A percentile compares a stretch with the other conserved stretches of the same genome.
Evolutionary conservation across 2,888 invertebrate species (phyloP).

Genomic region (Oscheius sp.): DNA sequence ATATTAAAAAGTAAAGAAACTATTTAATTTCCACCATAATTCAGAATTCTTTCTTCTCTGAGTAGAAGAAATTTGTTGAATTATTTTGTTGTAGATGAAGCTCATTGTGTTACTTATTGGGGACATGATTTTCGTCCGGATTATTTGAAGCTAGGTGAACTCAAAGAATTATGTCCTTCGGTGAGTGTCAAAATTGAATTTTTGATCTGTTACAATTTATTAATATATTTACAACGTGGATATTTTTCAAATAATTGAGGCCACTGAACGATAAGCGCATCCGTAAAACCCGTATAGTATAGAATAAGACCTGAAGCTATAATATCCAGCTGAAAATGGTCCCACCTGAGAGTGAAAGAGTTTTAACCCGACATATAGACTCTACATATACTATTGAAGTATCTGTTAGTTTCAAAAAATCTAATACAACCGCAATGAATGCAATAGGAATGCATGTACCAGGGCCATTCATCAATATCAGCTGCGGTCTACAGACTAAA

Average conservation of each 20-base stretch:
- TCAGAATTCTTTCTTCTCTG: conserved; percentile 32
- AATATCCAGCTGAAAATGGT: too few relatives aligned
- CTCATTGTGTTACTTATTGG: conserved; percentile 98
- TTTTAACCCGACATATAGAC: conserved; percentile 90
- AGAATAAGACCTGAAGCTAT: conserved; percentile 75
- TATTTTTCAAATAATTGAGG: conserved; percentile 79
- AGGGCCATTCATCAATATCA: conserved; percentile 91
- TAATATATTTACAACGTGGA: conserved; percentile 72
- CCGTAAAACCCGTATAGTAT: conserved; percentile 79
- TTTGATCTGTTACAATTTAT: background rate
- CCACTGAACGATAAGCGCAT: conserved; percentile 93
- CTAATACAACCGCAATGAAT: conserved; percentile 80
- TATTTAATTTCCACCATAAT: background rate
- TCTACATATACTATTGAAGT: conserved; percentile 85
- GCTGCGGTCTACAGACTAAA: conserved; percentile 76
- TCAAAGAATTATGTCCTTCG: conserved; percentile 77
- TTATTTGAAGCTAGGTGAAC: conserved; percentile 85
- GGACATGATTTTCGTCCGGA: conserved; percentile 94
- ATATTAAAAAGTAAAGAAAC: conserved; percentile 55
- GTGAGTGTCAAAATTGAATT: conserved; percentile 71
- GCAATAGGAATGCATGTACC: conserved; percentile 95
- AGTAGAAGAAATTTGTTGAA: conserved; percentile 79
- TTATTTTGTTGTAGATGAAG: conserved; percentile 94
- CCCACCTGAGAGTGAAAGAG: conserved; percentile 87
- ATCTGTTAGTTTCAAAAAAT: conserved; percentile 71